These are phyloP conservation scores for Chymomyza caudatula DNA, from an alignment of 2,888 invertebrate species.

Conservation along the genomic window DNA sequence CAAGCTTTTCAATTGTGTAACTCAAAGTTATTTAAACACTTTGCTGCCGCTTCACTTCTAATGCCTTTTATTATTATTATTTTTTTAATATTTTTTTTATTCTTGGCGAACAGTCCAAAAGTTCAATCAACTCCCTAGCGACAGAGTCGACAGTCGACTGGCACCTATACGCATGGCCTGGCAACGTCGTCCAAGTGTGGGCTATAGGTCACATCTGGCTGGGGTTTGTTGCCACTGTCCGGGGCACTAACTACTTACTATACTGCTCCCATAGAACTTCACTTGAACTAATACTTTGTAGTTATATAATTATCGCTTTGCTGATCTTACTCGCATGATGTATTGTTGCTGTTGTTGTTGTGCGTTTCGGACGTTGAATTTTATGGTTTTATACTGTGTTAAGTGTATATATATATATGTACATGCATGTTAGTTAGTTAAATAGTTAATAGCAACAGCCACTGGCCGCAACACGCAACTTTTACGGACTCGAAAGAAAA, in stretches of 20 bases:
- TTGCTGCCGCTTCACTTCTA: constrained; percentile 8
- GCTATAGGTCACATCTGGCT: constrained; percentile 5
- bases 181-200: constrained; percentile 12
- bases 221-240: constrained; percentile 64
- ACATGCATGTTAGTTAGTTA: constrained; percentile 12
- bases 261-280: constrained; percentile 6
- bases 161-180: constrained; percentile 75
- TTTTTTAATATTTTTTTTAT: background rate
- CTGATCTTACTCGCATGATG: constrained; percentile 53
- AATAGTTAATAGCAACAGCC: constrained; percentile 10
- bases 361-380: constrained; percentile 53
- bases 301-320: constrained; percentile 63
- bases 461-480: constrained; percentile 55
- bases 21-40: constrained; percentile 22
- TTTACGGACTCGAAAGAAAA: constrained; percentile 6
- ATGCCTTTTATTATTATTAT: background rate
- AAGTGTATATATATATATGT: background rate
- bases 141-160: constrained; percentile 43
- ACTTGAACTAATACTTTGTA: constrained; percentile 63
- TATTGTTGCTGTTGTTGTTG: constrained; percentile 15
- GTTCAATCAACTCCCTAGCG: constrained; percentile 46
- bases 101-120: constrained; percentile 31
- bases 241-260: constrained; percentile 25
- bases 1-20: constrained; percentile 56
- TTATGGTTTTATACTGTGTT: constrained; percentile 28